phyloP scores from a whole-genome alignment of 2,797 vertebrate species.

The Enteromius fasciolatus region DNA sequence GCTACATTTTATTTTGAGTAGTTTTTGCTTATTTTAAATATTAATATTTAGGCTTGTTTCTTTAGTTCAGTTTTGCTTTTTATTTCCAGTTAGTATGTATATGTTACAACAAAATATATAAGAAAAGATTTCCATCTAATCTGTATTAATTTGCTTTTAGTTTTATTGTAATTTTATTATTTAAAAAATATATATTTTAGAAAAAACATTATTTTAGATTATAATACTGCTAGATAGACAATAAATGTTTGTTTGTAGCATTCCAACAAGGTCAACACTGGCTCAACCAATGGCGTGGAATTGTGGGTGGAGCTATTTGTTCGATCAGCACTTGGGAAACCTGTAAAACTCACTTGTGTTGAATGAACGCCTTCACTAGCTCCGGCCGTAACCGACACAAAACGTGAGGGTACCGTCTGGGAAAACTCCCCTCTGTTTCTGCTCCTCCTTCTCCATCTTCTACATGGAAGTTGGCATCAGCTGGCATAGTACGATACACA shows the following conservation, averaged over 20 bases:
- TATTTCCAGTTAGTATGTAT: background rate
- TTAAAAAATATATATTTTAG: too few species aligned
- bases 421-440: constrained; percentile 35
- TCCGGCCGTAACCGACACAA: constrained; percentile 82
- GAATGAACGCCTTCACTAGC: constrained; percentile 77
- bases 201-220: background rate
- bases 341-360: constrained; percentile 79
- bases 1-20: background rate
- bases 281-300: background rate
- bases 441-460: constrained; percentile 58
- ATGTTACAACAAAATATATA: too few species aligned
- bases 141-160: background rate
- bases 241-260: background rate
- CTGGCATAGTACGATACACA: constrained; percentile 79
- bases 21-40: background rate
- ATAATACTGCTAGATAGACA: background rate
- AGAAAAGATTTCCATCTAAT: background rate
- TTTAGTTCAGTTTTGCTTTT: background rate
- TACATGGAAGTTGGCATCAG: constrained; percentile 79
- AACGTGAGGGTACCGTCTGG: constrained; percentile 70
- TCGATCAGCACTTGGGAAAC: background rate
- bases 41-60: background rate
- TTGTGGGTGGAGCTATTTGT: background rate
- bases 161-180: background rate
- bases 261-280: background rate